Evolutionary conservation across 2,888 invertebrate genomes (phyloP).

Genomic region (Andrena minutula): DNA sequence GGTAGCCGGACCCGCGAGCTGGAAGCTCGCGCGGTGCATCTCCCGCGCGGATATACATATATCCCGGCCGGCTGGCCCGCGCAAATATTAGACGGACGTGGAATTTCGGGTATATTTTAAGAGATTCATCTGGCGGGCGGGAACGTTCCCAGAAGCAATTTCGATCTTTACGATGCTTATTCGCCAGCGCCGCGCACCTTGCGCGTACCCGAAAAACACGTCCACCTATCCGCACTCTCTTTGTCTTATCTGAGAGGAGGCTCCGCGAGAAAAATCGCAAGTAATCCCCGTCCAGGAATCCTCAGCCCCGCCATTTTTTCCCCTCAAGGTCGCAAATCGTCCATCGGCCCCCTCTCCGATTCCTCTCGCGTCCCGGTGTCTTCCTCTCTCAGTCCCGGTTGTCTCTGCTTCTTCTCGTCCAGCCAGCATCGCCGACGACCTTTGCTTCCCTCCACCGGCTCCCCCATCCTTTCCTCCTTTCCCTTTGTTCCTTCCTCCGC

Average conservation of each 20-base stretch:
- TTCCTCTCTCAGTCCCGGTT: neutral
- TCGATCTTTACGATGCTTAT: conserved; percentile 82
- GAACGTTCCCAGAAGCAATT: conserved; percentile 81
- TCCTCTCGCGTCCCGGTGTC: neutral
- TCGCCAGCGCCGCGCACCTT: conserved; percentile 62
- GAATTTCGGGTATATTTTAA: conserved; percentile 78
- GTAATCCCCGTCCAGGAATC: conserved; percentile 56
- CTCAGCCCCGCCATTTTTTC: conserved; percentile 55
- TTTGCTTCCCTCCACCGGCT: conserved; percentile 45
- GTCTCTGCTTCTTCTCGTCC: conserved; percentile 17
- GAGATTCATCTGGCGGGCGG: conserved; percentile 74
- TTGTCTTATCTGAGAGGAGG: conserved; percentile 11
- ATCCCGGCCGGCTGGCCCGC: conserved; percentile 50
- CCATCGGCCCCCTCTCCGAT: conserved; percentile 10
- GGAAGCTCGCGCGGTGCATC: conserved; percentile 53
- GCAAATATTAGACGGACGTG: conserved; percentile 72
- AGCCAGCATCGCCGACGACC: conserved; percentile 24
- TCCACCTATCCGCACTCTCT: conserved; percentile 1
- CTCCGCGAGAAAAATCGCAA: conserved; percentile 56
- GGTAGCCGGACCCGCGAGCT: conserved; percentile 24
- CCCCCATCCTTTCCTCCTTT: conserved; percentile 34
- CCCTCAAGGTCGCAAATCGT: conserved; percentile 64
- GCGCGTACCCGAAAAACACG: conserved; percentile 58
- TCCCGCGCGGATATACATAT: conserved; percentile 49
- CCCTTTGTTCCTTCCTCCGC: conserved; percentile 47